Evolutionary conservation across 2,797 vertebrate genomes (phyloP).

Genomic region (Micromesistius poutassou): DNA sequence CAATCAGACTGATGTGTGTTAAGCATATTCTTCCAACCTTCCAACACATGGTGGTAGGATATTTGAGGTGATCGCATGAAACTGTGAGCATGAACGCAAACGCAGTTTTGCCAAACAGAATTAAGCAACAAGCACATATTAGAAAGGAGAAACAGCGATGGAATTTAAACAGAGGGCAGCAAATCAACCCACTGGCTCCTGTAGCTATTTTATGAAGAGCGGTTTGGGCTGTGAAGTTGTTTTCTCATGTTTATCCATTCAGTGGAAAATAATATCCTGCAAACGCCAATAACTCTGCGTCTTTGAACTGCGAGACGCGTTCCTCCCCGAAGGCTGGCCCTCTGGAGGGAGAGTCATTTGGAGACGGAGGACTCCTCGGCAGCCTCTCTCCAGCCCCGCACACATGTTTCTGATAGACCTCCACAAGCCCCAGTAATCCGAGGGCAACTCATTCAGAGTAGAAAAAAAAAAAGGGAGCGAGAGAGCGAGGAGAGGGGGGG

Average conservation of each 20-base stretch:
- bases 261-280: conserved; percentile 69
- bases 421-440: conserved; percentile 72
- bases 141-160: not conserved
- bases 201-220: conserved; percentile 17
- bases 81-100: not conserved
- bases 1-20: not conserved
- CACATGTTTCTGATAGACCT: conserved; percentile 86
- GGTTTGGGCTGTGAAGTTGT: conserved; percentile 3
- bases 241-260: conserved; percentile 62
- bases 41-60: not conserved
- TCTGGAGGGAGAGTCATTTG: conserved; percentile 55
- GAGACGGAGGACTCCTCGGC: conserved; percentile 66
- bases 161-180: not conserved
- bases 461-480: conserved; percentile 27
- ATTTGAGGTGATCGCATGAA: not conserved
- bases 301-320: conserved; percentile 65
- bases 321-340: conserved; percentile 53
- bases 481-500: conserved; percentile 21
- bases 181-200: conserved; percentile 21
- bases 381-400: conserved; percentile 68
- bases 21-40: not conserved
- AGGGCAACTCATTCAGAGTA: conserved; percentile 70
- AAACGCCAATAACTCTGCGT: conserved; percentile 61
- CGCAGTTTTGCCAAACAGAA: not conserved
- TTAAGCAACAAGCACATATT: not conserved